phyloP scores from a whole-genome alignment of 30 jellyfish, hydroid and myxozoan species.

The Turritopsis rubra region DNA sequence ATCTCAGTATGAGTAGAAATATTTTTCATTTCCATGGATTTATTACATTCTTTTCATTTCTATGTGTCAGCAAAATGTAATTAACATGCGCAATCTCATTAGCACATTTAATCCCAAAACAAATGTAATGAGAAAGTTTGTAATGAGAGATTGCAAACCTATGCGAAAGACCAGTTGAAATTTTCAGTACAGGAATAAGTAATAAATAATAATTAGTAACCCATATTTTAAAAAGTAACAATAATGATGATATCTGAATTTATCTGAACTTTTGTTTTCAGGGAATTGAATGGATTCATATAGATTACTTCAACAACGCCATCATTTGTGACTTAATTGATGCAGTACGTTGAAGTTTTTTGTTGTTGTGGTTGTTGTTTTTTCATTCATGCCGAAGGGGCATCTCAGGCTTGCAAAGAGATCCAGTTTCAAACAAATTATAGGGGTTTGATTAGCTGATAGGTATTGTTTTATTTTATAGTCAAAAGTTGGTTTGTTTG shows the following conservation, averaged over 20 bases:
- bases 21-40: neutral
- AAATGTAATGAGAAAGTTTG: too few species aligned
- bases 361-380: neutral
- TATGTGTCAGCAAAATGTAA: too few species aligned
- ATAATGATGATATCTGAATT: too few species aligned
- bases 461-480: neutral
- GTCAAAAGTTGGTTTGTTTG: slow-evolving; percentile 80
- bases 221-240: too few species aligned
- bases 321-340: slow-evolving; percentile 91
- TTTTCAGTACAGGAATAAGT: too few species aligned
- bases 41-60: neutral
- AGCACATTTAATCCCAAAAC: too few species aligned
- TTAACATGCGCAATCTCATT: too few species aligned
- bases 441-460: neutral
- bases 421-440: neutral
- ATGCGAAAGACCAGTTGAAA: too few species aligned
- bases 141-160: too few species aligned
- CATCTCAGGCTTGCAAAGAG: neutral
- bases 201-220: too few species aligned
- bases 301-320: slow-evolving; percentile 92
- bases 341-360: slow-evolving; percentile 47
- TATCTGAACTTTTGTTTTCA: slow-evolving; percentile 9
- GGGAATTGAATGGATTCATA: slow-evolving; percentile 98
- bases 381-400: too few species aligned
- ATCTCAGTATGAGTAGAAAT: too few species aligned